phyloP scores from a whole-genome alignment of 2,888 invertebrate genomes.

The Lamproptera curius region DNA sequence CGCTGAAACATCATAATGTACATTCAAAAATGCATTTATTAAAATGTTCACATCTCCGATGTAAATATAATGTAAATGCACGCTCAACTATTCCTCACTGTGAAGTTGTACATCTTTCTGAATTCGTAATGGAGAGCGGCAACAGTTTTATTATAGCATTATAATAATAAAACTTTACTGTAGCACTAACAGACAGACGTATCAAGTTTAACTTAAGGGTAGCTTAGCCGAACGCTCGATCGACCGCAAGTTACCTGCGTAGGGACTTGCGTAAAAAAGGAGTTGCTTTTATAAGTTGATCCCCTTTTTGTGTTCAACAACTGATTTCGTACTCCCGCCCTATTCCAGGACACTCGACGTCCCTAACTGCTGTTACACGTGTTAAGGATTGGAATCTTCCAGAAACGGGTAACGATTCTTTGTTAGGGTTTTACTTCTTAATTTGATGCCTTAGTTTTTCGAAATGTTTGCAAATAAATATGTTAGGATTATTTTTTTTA shows the following conservation, averaged over 20 bases:
- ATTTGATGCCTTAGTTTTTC: no score
- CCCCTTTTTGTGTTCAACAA: conserved; percentile 16
- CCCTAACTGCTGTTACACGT: background rate
- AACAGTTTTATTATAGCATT: conserved; percentile 2
- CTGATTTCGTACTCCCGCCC: conserved; percentile 15
- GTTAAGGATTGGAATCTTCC: background rate
- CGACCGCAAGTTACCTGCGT: conserved; percentile 28
- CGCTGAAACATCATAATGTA: no score
- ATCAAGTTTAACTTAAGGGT: conserved; percentile 18
- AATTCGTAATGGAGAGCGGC: background rate
- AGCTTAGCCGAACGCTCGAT: conserved; percentile 22
- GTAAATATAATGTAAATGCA: no score
- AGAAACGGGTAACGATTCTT: no score
- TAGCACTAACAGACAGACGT: no score
- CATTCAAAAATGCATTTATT: no score
- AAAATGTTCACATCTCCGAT: no score
- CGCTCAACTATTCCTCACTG: no score
- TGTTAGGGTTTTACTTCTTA: no score
- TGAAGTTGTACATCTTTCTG: background rate
- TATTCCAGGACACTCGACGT: conserved; percentile 10
- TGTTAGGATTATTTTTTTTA: no score
- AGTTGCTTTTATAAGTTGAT: conserved; percentile 21
- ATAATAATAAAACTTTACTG: no score
- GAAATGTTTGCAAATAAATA: no score
- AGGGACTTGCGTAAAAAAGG: conserved; percentile 17